Base-by-base conservation (phyloP, 2,888 invertebrate species). In the Tholera decimalis region DNA sequence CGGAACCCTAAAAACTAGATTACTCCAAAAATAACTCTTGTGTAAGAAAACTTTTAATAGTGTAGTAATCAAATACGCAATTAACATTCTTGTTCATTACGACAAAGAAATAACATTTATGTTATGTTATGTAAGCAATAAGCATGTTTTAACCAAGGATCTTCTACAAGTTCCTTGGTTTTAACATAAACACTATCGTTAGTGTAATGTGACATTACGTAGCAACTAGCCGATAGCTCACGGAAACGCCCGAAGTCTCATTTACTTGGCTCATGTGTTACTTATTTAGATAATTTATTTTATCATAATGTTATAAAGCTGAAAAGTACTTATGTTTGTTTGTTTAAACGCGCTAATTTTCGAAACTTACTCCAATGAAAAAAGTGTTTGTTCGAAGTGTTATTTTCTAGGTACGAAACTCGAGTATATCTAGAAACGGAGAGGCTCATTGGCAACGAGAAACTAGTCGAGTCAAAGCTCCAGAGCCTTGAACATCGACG, bases 201-300 rank as follows among this genome's bases (percentile, higher is more conserved):
- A 18, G 35, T 33, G 30, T 8, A 33, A 33, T 30, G n/a, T 26
- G 18, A 11, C n/a, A 33, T 46, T 47, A 70, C 47, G 33, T 33
- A 22, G 33, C 15, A 9, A 22, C 28, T 39, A 33, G 15, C 47
- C 26, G 60, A 70, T 41, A 9, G 22, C 26, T 35, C 7, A 70
- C 60, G 47, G 39, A 66, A 60, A 41, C 3, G n/a, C 22, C 61
- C 33, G 61, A 70, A 35, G 22, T 70, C 33, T 13, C 7, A 56
- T 41, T 24, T 13, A 33, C 18, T 28, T n/a, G 8, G 11, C 20
- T 44, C 35, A 44, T 59, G 33, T 26, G 8, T 33, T 30, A 20
- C 20, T n/a, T 33, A 20, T n/a, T 9, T 18, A 28, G 7, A 28
- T 30, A 62, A 11, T 11, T 61, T n/a, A 13, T 18, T 22, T 18